Base-by-base conservation (phyloP, 2,113 vertebrate species). In the Mobula birostris region DNA sequence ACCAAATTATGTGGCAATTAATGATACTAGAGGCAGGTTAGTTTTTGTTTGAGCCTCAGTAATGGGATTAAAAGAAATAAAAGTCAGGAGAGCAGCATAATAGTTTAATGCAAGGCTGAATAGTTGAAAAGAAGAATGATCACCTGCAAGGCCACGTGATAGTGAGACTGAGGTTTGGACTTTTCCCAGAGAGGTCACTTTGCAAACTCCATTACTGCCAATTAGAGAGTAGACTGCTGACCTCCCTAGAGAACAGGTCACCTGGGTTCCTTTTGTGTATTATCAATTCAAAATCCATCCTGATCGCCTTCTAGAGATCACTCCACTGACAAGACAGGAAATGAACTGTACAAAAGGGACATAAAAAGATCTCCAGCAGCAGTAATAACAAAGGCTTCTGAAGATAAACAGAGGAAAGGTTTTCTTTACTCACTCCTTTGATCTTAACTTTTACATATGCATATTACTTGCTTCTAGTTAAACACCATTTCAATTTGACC, bases 161-260 rank as follows among this genome's bases (percentile, higher is more conserved):
- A 93, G 48, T 93, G 91, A 93, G 85, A 74, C 12, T 93, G 70
- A 93, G 68, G 91, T 93, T 93, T 74, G 70, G 91, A 72, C 70
- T 36, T 76, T 93, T 93, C 91, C 72, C 70, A 93, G 91, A 93
- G 91, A 93, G 91, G 70, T 74, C 91, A 93, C 70, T 93, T 93
- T 93, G 91, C 68, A 93, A 93, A 93, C 91, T 93, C 68, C 91
- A 93, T 93, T 93, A 93, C 91, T 93, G 91, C 70, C 91, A 93
- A 93, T 93, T 93, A 93, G 91, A 92, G 88, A 56, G 91, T 93
- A 76, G 91, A 93, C 36, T 56, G 91, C 29, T 93, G 32, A 93
- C 91, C 91, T 93, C 91, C 91, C 91, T 68, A 93, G 68, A 93
- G 68, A 93, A 93, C 68, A 93, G 32, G 68, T 74, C 61, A 90